Evolutionary conservation across 1,140 invertebrate species (phyloP), one percentile per base, ranked within the genome.

Genomic region (Drosophila watanabei): DNA sequence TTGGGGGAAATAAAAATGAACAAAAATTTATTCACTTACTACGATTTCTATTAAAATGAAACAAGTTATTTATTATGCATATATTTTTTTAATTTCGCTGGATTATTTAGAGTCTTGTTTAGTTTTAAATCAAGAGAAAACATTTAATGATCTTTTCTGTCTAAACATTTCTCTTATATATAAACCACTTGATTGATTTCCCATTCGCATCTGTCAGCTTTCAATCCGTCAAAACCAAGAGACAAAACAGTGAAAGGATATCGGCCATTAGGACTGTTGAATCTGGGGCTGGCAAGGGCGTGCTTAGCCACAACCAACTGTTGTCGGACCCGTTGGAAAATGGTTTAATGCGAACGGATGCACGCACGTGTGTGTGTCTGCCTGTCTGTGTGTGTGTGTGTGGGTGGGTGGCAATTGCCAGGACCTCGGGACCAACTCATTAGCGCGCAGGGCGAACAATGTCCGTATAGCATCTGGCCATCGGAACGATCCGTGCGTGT

Each of bases 401-500:
- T 48, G 33, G 49, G 45, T 48, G 33, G 49, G 62, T 51, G 43
- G 75, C 68, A 76, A 61, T 68, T 78, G 75, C 13, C 63, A 69
- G 64, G 75, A 48, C 63, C 57, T 51, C 75, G 60, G 64, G 75
- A 48, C 43, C 51, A 61, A 78, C 75, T 78, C 75, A 78, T 78
- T 78, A 78, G 75, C 75, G 75, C 56, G 32, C 24, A 56, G 73
- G 72, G 28, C 48, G 73, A 58, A 52, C 61, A 77, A 54, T 66
- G 75, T 77, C 61, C 46, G 37, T 35, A 63, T 57, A 54, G 70
- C 66, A 75, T 75, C 72, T 75, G 72, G 70, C 41, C 71, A 52
- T 61, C 75, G 75, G 48, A 32, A 33, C 64, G 75, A 78, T 69
- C 75, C 75, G 43, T 78, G 75, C 75, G 65, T 78, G 75, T 58